Evolutionary conservation across 2,113 vertebrate genomes (phyloP), one percentile per base, ranked within the genome.

Genomic region (Ifrita kowaldi): DNA sequence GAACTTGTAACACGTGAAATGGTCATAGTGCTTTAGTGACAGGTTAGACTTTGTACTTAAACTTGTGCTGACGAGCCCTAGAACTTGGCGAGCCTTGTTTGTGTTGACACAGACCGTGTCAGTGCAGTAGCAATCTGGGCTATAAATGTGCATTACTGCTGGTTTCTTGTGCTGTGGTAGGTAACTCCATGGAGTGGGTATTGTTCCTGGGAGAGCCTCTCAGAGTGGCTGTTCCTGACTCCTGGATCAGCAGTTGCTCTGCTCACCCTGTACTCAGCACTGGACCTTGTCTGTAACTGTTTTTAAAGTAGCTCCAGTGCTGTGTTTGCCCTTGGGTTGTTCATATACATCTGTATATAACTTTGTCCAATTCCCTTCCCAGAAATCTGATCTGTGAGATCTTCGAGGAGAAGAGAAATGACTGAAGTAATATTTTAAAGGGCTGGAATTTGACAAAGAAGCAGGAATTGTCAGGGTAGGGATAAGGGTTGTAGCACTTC

Each of bases 31-130:
- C 62, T 78, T 52, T 32, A 20, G 56, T 85, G 86, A 55, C 71
- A 53, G 55, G 68, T 87, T 93, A 83, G 80, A 95, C 93, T 97
- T 95, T 92, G 91, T 55, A 32, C 95, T 75, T 79, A 14, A 84
- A 84, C 92, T 95, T 80, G 63, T 67, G 11, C 83, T 46, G 27
- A 7, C 1, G 55, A 81, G 85, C 63, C 35, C 46, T 74, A 2
- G 52, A 37, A 68, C 67, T 22, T 80, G 75, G 85, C 62, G 75
- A 85, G 64, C 83, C 46, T 75, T 69, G 85, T 81, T 90, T 74
- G 80, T 95, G 73, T 93, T 90, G 80, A 74, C 76, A 30, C 76
- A 95, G 16, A 67, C 13, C 2, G 0, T 35, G 64, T 69, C 82
- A 35, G 22, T 57, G 55, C 55, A 41, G 63, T 65, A 74, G 83